Evolutionary conservation across 2,113 vertebrate species (phyloP).

Genomic region (Uropsilus gracilis): DNA sequence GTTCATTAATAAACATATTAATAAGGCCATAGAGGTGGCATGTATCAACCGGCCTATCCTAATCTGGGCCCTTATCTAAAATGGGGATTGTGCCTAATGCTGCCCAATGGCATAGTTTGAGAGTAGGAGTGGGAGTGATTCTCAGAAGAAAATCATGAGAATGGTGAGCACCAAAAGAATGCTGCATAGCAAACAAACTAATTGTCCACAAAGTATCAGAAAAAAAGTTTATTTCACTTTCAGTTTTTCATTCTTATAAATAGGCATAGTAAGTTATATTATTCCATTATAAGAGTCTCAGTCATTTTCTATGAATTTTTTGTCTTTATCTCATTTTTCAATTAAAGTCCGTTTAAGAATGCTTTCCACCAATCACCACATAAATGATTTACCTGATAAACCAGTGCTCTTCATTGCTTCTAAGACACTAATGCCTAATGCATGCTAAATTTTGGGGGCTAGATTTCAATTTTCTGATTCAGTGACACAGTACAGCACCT

Average conservation of each 20-base stretch:
- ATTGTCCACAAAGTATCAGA: background rate
- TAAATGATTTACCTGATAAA: background rate
- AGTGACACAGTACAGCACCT: background rate
- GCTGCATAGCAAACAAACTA: background rate
- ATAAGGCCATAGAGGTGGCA: background rate
- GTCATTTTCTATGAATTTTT: background rate
- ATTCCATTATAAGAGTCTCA: conserved; percentile 8
- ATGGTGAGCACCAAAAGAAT: background rate
- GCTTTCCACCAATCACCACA: background rate
- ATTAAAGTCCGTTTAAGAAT: background rate
- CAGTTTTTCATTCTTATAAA: background rate
- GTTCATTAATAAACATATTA: background rate
- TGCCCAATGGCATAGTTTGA: background rate
- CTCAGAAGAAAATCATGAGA: background rate
- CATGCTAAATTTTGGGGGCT: background rate
- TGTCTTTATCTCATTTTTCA: background rate
- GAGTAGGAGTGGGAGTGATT: background rate
- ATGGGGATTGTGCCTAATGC: background rate
- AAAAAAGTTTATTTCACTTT: background rate
- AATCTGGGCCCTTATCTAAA: background rate
- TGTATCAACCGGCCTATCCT: background rate
- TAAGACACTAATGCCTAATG: background rate
- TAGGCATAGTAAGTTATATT: background rate
- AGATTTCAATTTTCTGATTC: background rate
- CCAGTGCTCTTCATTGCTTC: background rate